Base-by-base conservation (phyloP, 1,140 invertebrate genomes). In the Aphelenchoides avenae region DNA sequence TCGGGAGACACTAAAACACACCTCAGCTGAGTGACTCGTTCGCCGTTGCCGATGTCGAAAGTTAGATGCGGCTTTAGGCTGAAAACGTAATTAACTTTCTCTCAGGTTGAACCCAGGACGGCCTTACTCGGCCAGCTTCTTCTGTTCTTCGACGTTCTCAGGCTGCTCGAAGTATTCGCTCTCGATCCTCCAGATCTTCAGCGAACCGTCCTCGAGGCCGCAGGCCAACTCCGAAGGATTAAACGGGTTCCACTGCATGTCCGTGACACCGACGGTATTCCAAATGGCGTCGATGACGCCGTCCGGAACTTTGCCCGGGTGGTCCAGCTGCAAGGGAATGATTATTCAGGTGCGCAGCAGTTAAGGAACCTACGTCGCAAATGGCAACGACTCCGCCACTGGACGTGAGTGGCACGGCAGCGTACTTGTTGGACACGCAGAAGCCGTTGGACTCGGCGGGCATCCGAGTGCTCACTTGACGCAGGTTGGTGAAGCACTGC, bases 231-330 rank as follows among this genome's bases (percentile, higher is more conserved):
- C 69, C 5, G 48, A 50, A 52, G 78, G 68, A 70, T 79, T 71
- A 71, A 80, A 80, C 2, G 79, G 79, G 64, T 79, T 78, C 75
- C 76, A 80, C 13, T 71, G 70, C 52, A 78, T 75, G 54, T 80
- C 79, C n/a, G 72, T 73, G 3, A 78, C 74, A 40, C 74, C 77
- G 34, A 70, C 71, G 22, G 73, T 73, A 61, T 80, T 78, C 51
- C 78, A 74, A 40, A 80, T 50, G 0, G 70, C 70, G 31, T 78
- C 78, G 22, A 76, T 50, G 0, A 72, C 74, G 40, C 76, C 75
- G 52, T 80, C 77, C 31, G 70, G 64, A 6, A 79, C 56, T 29
- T 68, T 59, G 3, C 71, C 70, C 26, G 68, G 65, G 33, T 75
- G 66, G 26, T 66, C 58, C 13, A 78, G 47, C 78, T 80, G 37